Conservation (phyloP, 2,113 vertebrate genomes). For the Mungos mungo region DNA sequence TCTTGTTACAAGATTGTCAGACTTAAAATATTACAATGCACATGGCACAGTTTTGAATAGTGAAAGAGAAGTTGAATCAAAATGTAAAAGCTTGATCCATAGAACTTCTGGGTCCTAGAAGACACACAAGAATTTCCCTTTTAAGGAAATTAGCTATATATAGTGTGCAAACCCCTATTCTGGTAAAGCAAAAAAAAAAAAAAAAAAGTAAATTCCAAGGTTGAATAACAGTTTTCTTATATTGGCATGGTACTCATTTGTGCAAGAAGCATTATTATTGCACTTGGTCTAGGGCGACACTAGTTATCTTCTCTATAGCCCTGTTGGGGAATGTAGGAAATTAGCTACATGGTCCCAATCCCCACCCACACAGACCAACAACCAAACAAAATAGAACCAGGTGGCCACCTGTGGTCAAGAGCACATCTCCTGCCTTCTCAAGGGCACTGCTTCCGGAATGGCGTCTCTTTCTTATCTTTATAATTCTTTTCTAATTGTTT, state of each 20-base stretch:
- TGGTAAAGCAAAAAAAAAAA: background rate
- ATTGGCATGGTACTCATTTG: background rate
- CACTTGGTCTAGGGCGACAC: background rate
- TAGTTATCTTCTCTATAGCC: background rate
- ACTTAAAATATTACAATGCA: background rate
- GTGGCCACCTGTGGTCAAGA: background rate
- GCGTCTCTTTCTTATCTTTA: background rate
- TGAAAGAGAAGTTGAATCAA: slow-evolving; percentile 46
- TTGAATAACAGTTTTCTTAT: background rate
- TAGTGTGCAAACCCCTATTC: background rate
- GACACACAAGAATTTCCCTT: slow-evolving; percentile 52
- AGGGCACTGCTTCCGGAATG: background rate
- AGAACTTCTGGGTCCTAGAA: slow-evolving; percentile 22
- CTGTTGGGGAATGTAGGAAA: background rate
- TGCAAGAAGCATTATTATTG: slow-evolving; percentile 2
- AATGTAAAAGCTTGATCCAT: slow-evolving; percentile 25
- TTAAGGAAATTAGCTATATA: slow-evolving; percentile 41
- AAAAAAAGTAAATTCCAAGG: slow-evolving; percentile 24
- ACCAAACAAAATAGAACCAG: background rate
- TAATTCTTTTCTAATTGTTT: background rate
- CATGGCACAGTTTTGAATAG: slow-evolving; percentile 28
- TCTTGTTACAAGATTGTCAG: slow-evolving; percentile 20
- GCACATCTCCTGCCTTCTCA: background rate
- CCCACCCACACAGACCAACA: background rate
- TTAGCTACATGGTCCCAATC: background rate